phyloP scores from a whole-genome alignment of 2,113 vertebrate species.

The Erythrolamprus reginae region DNA sequence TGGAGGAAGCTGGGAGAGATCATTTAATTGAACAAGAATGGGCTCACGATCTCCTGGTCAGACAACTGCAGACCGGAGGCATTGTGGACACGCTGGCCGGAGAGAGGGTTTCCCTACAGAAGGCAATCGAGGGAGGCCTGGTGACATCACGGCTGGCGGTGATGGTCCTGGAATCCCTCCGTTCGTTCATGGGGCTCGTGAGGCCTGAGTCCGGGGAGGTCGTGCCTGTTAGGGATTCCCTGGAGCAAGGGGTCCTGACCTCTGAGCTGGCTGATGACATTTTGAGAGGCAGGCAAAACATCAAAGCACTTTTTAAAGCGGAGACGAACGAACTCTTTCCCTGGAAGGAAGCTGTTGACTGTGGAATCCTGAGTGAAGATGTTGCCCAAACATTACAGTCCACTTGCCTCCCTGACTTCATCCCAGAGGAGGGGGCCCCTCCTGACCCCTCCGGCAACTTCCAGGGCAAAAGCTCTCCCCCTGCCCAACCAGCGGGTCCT shows the following conservation, averaged over 20 bases:
- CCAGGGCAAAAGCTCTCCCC: conserved; percentile 50
- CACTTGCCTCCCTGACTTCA: conserved; percentile 74
- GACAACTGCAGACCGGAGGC: conserved; percentile 84
- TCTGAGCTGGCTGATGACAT: conserved; percentile 72
- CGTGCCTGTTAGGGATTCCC: conserved; percentile 72
- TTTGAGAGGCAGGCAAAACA: conserved; percentile 71
- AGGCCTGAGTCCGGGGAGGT: conserved; percentile 89
- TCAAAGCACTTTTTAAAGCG: conserved; percentile 78
- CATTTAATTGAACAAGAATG: conserved; percentile 85
- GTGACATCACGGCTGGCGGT: conserved; percentile 76
- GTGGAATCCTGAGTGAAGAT: conserved; percentile 64
- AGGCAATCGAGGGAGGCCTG: conserved; percentile 75
- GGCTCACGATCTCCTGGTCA: conserved; percentile 78
- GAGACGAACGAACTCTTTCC: conserved; percentile 75
- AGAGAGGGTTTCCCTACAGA: conserved; percentile 76
- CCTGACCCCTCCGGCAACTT: conserved; percentile 57
- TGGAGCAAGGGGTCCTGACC: conserved; percentile 83
- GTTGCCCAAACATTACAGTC: conserved; percentile 68
- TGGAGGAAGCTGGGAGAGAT: conserved; percentile 78
- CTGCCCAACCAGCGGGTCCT: neutral
- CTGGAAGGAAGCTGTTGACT: conserved; percentile 69
- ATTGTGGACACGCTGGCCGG: conserved; percentile 77
- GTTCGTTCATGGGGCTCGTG: conserved; percentile 79
- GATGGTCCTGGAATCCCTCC: conserved; percentile 81
- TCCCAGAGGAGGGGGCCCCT: conserved; percentile 68